Evolutionary conservation across 2,888 invertebrate species (phyloP), one percentile per base, ranked within the genome.

Genomic region (Sialis lutaria): DNA sequence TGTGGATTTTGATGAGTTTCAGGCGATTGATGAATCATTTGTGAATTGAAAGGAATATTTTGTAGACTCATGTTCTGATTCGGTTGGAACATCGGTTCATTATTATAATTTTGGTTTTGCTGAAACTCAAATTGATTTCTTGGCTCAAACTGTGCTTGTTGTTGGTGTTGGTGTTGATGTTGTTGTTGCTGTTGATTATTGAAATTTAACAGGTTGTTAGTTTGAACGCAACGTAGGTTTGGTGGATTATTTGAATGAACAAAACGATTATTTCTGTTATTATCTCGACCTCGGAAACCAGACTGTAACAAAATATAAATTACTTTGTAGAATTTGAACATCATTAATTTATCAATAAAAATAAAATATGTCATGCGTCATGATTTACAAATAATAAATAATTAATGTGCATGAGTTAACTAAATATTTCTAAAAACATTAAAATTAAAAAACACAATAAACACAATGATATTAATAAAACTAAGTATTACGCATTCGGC

Each of bases 61-160:
- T 22, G 22, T 35, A 35, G 9, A 35, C 10, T 4, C 4, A 35
- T 35, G 6, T 12, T 33, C 33, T 35, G 45, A 12, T 31, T 37
- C 6, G 34, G 41, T 42, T 47, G 47, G 33, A 33, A 42, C 43
- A 43, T 43, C n/a, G 30, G 43, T 7, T 33, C 42, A 32, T 13
- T 10, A 45, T 37, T 39, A 37, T 30, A 7, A 10, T 37, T 10
- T 30, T 30, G 49, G 43, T 42, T 31, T 40, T 10, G 22, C 31
- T 40, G 10, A 34, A 44, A 40, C 35, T 39, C n/a, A 40, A 45
- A 37, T 47, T 47, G 45, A 39, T 49, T 45, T 35, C 33, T 33
- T 32, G 44, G 42, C 40, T 37, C 42, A 33, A 45, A 47, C 30
- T 47, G 46, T 32, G 46, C 40, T 7, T 43, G 44, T 33, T 37